phyloP scores from a whole-genome alignment of 2,888 invertebrate species.

The Patella pellucida region DNA sequence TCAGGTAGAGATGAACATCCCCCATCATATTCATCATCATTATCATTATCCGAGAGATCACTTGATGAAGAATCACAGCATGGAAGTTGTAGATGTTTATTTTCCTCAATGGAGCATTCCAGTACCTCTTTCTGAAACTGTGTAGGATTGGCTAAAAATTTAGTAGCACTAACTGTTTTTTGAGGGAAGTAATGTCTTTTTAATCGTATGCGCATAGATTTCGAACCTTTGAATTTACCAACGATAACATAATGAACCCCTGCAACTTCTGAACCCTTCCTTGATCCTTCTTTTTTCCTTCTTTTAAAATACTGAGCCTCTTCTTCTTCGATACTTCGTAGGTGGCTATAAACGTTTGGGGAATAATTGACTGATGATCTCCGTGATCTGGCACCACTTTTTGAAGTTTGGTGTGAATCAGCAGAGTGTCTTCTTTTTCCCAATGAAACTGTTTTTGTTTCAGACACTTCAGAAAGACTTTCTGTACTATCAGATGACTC shows the following conservation, averaged over 20 bases:
- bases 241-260: slow-evolving; percentile 54
- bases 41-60: slow-evolving; percentile 14
- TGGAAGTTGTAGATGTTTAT: slow-evolving; percentile 1
- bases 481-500: slow-evolving; percentile 28
- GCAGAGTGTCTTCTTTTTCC: slow-evolving; percentile 19
- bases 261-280: slow-evolving; percentile 18
- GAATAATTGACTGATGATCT: slow-evolving; percentile 24
- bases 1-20: slow-evolving; percentile 10
- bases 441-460: neutral
- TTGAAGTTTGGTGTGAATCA: slow-evolving; percentile 16
- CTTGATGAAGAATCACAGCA: slow-evolving; percentile 11
- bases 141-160: slow-evolving; percentile 24
- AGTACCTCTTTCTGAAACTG: slow-evolving; percentile 17
- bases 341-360: slow-evolving; percentile 27
- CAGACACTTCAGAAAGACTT: slow-evolving; percentile 11
- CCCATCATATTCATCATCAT: slow-evolving; percentile 5
- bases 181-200: slow-evolving; percentile 36
- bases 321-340: slow-evolving; percentile 13
- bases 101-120: slow-evolving; percentile 11
- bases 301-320: slow-evolving; percentile 8
- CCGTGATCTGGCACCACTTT: slow-evolving; percentile 3
- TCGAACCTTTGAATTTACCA: slow-evolving; percentile 58
- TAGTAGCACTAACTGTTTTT: slow-evolving; percentile 26
- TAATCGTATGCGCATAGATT: slow-evolving; percentile 55
- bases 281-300: slow-evolving; percentile 10